phyloP scores from a whole-genome alignment of 2,888 invertebrate species.

The Drosophila robusta region DNA sequence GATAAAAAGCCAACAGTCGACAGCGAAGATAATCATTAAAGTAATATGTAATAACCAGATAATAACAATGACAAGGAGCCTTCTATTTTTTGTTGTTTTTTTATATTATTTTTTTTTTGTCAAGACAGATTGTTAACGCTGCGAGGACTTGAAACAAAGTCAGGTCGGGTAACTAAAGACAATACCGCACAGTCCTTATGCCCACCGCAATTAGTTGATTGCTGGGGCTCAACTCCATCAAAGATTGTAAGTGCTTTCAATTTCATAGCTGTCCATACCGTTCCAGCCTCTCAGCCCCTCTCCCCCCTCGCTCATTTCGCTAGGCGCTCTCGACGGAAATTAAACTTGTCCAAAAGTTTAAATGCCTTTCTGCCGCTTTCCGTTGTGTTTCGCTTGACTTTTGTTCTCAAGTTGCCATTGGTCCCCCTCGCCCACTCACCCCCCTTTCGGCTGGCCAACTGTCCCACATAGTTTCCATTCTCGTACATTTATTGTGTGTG shows the following conservation, averaged over 20 bases:
- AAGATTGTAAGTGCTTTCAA: constrained; percentile 75
- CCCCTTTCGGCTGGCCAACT: background rate
- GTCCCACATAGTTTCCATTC: constrained; percentile 45
- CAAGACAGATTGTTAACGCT: constrained; percentile 30
- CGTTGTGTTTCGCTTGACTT: constrained; percentile 62
- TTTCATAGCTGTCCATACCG: constrained; percentile 57
- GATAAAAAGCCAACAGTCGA: constrained; percentile 64
- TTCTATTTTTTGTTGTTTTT: constrained; percentile 2
- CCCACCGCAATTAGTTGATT: constrained; percentile 74
- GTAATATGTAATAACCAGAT: constrained; percentile 67
- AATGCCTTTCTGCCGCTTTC: constrained; percentile 75
- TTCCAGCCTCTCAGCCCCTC: constrained; percentile 9
- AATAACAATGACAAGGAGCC: constrained; percentile 53
- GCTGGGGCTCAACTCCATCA: constrained; percentile 64
- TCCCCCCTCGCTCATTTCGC: constrained; percentile 15
- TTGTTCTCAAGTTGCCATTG: constrained; percentile 57
- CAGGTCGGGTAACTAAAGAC: constrained; percentile 31
- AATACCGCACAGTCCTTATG: constrained; percentile 25
- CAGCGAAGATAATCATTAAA: constrained; percentile 58
- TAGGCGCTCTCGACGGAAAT: constrained; percentile 67
- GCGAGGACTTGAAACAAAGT: constrained; percentile 21
- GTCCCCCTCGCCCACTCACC: too few relatives aligned
- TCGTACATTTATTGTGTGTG: constrained; percentile 42
- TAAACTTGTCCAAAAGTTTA: constrained; percentile 79
- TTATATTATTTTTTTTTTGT: constrained; percentile 3